Percentiles rank a stretch among this genome's conserved stretches.
These are phyloP conservation scores for Notodonta dromedarius DNA, from an alignment of 2,888 invertebrate species.

Conservation along the genomic window DNA sequence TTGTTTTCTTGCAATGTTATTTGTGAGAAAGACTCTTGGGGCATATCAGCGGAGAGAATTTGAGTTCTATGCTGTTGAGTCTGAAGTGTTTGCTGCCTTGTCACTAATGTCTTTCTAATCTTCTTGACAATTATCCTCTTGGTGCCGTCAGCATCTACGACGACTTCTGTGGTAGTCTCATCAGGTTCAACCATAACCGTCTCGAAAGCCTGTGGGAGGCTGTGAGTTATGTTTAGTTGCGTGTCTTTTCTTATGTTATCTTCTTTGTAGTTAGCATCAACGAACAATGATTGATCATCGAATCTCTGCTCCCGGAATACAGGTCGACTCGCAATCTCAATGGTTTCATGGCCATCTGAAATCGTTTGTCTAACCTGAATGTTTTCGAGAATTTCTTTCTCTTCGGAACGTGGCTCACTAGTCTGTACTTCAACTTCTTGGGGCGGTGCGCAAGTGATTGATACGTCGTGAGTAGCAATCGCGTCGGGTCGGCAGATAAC, in stretches of 20 bases:
- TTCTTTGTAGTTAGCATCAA: slow-evolving; percentile 89
- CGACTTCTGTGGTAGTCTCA: slow-evolving; percentile 92
- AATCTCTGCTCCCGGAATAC: slow-evolving; percentile 73
- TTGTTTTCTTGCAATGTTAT: slow-evolving; percentile 87
- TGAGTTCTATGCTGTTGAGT: slow-evolving; percentile 84
- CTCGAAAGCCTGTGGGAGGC: slow-evolving; percentile 90
- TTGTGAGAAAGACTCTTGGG: slow-evolving; percentile 86
- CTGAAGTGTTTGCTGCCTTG: slow-evolving; percentile 87
- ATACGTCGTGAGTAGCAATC: slow-evolving; percentile 75
- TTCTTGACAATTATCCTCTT: slow-evolving; percentile 91
- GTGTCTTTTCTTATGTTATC: slow-evolving; percentile 83
- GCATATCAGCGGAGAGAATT: slow-evolving; percentile 82
- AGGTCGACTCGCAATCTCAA: slow-evolving; percentile 88
- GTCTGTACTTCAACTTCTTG: slow-evolving; percentile 86
- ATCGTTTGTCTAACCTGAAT: slow-evolving; percentile 87
- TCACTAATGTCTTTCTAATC: slow-evolving; percentile 87
- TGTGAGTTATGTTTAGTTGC: slow-evolving; percentile 89
- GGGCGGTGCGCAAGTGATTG: slow-evolving; percentile 80
- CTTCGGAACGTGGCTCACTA: slow-evolving; percentile 76
- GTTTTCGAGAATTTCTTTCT: slow-evolving; percentile 83
- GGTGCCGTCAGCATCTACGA: slow-evolving; percentile 92
- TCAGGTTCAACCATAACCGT: slow-evolving; percentile 92
- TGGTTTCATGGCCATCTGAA: slow-evolving; percentile 87
- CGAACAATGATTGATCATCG: slow-evolving; percentile 86
- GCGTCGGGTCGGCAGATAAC: slow-evolving; percentile 68